These are phyloP conservation scores for Eulemur macaco DNA, from an alignment of 2,113 vertebrate species.

Conservation along the genomic window DNA sequence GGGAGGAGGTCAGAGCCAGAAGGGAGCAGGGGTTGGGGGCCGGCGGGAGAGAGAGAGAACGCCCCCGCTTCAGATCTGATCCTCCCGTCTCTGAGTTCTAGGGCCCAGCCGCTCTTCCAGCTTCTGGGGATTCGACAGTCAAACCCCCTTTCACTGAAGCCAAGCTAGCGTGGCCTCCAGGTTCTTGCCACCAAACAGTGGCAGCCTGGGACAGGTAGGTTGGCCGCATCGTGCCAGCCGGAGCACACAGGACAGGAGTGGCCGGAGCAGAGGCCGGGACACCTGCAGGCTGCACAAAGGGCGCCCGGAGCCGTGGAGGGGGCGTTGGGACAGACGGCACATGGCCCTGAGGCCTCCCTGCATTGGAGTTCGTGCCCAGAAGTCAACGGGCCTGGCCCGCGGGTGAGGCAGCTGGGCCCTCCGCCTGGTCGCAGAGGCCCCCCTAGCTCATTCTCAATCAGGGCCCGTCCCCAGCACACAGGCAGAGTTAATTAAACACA, in stretches of 20 bases:
- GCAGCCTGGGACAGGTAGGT: too few relatives aligned
- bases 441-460: conserved; percentile 64
- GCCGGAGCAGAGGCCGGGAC: neutral
- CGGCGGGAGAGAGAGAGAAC: accelerated
- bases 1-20: accelerated
- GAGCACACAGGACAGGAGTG: neutral
- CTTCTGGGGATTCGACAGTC: neutral
- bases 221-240: accelerated
- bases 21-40: neutral
- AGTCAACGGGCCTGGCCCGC: accelerated
- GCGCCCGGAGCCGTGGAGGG: accelerated
- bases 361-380: accelerated
- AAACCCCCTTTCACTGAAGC: neutral
- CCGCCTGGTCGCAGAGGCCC: accelerated
- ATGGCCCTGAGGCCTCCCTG: neutral
- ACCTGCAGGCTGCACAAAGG: neutral
- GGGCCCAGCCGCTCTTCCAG: neutral
- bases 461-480: conserved; percentile 27
- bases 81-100: neutral
- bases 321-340: accelerated
- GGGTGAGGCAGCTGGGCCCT: neutral
- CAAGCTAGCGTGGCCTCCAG: neutral
- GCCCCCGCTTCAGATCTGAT: accelerated
- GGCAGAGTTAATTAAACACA: conserved; percentile 82
- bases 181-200: neutral